Percentiles rank a stretch among this genome's conserved stretches.
phyloP scores from a whole-genome alignment of 2,113 vertebrate species.

The Fregata magnificens region DNA sequence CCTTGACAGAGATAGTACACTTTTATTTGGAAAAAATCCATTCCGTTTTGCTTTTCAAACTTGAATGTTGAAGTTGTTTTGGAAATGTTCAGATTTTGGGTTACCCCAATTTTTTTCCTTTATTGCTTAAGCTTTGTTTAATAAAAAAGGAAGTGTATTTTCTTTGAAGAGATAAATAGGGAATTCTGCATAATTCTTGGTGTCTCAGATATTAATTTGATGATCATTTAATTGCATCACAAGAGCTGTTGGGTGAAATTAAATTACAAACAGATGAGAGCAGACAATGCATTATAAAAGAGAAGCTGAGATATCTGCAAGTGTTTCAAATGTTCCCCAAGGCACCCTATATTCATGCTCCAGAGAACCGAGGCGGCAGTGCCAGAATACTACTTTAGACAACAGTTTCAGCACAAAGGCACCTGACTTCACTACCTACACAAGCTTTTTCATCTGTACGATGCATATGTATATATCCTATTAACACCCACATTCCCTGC shows the following conservation, averaged over 20 bases:
- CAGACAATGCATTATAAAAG: not conserved
- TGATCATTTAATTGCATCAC: slow-evolving; percentile 14
- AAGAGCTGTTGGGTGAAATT: not conserved
- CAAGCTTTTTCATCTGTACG: not conserved
- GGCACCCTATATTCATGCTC: not conserved
- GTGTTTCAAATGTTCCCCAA: not conserved
- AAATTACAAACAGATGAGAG: slow-evolving; percentile 26
- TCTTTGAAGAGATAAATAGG: not conserved
- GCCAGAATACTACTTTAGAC: not conserved
- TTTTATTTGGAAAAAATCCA: not conserved
- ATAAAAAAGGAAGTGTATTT: not conserved
- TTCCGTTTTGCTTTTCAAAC: not conserved
- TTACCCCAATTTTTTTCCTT: not conserved
- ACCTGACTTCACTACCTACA: not conserved
- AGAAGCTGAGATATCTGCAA: not conserved
- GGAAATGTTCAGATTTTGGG: not conserved
- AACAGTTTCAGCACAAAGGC: not conserved
- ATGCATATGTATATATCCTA: not conserved
- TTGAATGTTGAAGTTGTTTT: not conserved
- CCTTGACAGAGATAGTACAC: not conserved
- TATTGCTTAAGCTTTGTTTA: not conserved
- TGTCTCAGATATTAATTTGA: not conserved
- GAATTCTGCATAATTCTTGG: not conserved
- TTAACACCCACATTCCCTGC: not conserved
- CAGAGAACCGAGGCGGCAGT: not conserved